Evolutionary conservation across 2,113 vertebrate genomes (phyloP).

Genomic region (Chionis minor): DNA sequence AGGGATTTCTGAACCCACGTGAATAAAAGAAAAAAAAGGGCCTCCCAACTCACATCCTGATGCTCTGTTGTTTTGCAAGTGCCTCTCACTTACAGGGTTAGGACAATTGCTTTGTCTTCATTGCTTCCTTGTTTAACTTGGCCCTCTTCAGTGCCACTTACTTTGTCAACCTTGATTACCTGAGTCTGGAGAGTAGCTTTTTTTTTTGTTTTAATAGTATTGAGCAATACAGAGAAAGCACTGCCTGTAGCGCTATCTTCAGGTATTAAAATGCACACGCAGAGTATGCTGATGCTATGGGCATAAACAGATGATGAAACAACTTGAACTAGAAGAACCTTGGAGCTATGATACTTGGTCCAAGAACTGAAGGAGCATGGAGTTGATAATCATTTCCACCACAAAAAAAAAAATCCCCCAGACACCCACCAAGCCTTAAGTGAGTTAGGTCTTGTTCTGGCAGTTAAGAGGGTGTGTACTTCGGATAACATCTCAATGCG

Average conservation of each 20-base stretch:
- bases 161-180: neutral
- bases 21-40: neutral
- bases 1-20: neutral
- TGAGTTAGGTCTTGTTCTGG: constrained; percentile 54
- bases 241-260: neutral
- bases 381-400: neutral
- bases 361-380: constrained; percentile 17
- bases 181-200: neutral
- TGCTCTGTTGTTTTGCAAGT: neutral
- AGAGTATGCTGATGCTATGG: neutral
- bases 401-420: constrained; percentile 3
- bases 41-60: neutral
- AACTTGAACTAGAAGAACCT: neutral
- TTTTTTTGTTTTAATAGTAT: neutral
- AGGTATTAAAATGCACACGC: neutral
- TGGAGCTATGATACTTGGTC: constrained; percentile 42
- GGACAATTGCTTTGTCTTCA: neutral
- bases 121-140: neutral
- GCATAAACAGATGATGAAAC: constrained; percentile 20
- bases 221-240: neutral
- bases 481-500: constrained; percentile 48
- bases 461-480: constrained; percentile 48
- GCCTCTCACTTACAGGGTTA: neutral
- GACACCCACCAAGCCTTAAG: constrained; percentile 5
- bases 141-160: neutral